These are phyloP conservation scores for Porites cylindrica DNA, from an alignment of 92 coral and sea anemone species.

Conservation along the genomic window DNA sequence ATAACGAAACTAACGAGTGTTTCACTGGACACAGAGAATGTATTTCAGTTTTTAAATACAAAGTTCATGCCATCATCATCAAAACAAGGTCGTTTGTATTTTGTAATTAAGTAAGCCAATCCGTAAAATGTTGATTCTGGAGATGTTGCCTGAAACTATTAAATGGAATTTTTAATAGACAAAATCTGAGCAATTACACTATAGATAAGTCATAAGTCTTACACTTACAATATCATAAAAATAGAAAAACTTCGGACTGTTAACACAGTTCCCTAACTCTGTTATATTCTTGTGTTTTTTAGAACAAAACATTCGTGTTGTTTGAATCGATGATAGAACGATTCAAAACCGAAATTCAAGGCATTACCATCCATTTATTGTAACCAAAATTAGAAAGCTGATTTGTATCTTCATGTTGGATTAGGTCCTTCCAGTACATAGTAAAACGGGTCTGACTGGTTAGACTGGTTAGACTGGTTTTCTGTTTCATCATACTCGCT, in stretches of 20 bases:
- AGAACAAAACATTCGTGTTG: background rate
- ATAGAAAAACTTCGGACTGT: too few relatives aligned
- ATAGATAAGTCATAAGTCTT: too few relatives aligned
- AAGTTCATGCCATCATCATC: background rate
- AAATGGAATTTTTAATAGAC: too few relatives aligned
- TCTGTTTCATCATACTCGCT: constrained; percentile 31
- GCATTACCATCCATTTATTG: background rate
- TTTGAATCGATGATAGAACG: background rate
- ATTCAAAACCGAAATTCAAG: background rate
- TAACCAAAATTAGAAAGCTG: background rate
- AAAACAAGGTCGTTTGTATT: background rate
- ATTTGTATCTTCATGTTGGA: background rate
- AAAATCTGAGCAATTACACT: too few relatives aligned
- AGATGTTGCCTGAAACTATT: too few relatives aligned
- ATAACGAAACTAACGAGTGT: background rate
- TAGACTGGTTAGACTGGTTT: constrained; percentile 31
- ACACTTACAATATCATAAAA: too few relatives aligned
- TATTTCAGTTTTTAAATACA: background rate
- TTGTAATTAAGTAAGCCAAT: too few relatives aligned
- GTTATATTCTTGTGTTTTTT: too few relatives aligned
- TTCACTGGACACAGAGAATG: background rate
- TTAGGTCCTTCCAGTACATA: constrained; percentile 43
- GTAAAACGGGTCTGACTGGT: constrained; percentile 17
- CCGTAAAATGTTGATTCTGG: too few relatives aligned
- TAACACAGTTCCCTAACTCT: too few relatives aligned